Percentiles rank a stretch among this genome's conserved stretches.
Evolutionary conservation across 92 coral and sea anemone genomes (phyloP).

Genomic region (Paramuricea clavata): DNA sequence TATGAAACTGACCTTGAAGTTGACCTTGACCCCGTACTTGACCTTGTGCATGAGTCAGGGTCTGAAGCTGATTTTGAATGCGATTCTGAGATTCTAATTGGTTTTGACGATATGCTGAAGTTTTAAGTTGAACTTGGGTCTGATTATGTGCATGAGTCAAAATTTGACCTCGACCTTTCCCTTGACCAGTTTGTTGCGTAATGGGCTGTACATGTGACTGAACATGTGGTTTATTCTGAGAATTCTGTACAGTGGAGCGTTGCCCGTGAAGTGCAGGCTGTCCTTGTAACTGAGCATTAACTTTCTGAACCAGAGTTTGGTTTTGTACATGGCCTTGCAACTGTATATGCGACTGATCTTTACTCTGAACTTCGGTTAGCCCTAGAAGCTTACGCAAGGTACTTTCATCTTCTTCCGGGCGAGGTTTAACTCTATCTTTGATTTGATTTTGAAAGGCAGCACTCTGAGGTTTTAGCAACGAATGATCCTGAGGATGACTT

Average conservation of each 20-base stretch:
- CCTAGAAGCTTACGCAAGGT: slow-evolving; percentile 19
- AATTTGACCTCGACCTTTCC: slow-evolving; percentile 5
- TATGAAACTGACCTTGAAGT: background rate
- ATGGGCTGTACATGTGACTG: background rate
- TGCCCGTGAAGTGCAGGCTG: background rate
- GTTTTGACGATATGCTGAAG: background rate
- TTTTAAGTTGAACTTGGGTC: background rate
- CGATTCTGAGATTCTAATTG: slow-evolving; percentile 17
- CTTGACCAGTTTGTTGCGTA: background rate
- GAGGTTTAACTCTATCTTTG: background rate
- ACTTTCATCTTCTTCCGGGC: background rate
- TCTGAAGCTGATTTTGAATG: background rate
- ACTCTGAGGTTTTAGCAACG: background rate
- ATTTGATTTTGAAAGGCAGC: background rate
- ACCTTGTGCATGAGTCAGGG: background rate
- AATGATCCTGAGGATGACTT: background rate
- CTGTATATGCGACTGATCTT: background rate
- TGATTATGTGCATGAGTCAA: background rate
- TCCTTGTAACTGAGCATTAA: background rate
- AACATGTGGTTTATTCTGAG: background rate
- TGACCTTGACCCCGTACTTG: slow-evolving; percentile 6
- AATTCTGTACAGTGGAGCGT: background rate
- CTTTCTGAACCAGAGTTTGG: background rate
- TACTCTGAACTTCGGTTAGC: background rate
- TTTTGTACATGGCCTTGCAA: background rate